A percentile compares a stretch with the other conserved stretches of the same genome.
Evolutionary conservation across 2,888 invertebrate species (phyloP).

Genomic region (Onthophagus sagittarius): DNA sequence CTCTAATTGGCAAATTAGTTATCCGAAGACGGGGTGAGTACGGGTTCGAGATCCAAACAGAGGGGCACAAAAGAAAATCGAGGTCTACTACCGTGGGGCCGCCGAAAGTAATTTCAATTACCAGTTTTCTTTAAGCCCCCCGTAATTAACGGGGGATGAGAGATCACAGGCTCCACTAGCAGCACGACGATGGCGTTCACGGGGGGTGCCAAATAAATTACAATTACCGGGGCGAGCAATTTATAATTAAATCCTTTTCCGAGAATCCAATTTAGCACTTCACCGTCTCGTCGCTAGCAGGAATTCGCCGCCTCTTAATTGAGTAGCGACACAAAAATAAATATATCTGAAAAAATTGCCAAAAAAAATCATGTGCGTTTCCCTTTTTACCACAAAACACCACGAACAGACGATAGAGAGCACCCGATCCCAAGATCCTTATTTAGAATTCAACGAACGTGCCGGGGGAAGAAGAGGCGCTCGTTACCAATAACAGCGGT

Average conservation of each 20-base stretch:
- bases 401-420: background rate
- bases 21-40: background rate
- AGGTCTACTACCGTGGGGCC: background rate
- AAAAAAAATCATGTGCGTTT: background rate
- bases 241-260: slow-evolving; percentile 18
- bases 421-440: background rate
- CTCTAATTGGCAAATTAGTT: background rate
- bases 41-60: background rate
- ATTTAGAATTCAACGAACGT: background rate
- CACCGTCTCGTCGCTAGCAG: background rate
- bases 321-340: background rate
- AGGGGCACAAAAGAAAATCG: background rate
- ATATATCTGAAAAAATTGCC: no score
- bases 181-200: background rate
- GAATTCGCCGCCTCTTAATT: background rate
- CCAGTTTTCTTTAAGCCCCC: slow-evolving; percentile 7
- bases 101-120: slow-evolving; percentile 8
- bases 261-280: background rate
- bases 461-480: background rate
- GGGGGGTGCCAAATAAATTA: slow-evolving; percentile 20
- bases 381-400: background rate
- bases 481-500: background rate
- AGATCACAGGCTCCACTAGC: slow-evolving; percentile 5
- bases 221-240: slow-evolving; percentile 20
- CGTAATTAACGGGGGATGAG: slow-evolving; percentile 7